Evolutionary conservation across 2,797 vertebrate genomes (phyloP), one percentile per base, ranked within the genome.

Genomic region (Cottoperca gobio): DNA sequence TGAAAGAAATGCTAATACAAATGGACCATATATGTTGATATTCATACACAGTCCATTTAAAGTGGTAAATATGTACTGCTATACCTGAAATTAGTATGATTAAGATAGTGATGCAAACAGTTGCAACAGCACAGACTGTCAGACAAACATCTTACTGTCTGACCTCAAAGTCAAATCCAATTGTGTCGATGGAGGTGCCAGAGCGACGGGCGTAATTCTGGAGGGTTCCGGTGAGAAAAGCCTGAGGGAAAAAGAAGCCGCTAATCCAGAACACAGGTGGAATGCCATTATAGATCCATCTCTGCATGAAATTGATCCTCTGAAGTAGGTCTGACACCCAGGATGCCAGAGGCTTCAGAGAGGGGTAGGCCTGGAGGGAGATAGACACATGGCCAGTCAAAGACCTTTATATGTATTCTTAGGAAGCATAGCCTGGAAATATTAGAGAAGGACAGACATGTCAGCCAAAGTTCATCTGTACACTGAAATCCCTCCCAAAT

Each of bases 211-310:
- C 96, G 0, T 95, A 97, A 89, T 98, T 97, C 92, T 98, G 97
- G 39, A 99, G 93, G 0, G 96, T 97, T 57, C 96, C 97, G 0
- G 97, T 97, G 79, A 99, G 95, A 82, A 99, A 98, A 19, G 96
- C 96, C 87, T 98, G 97, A 0, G 97, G 97, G 87, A 97, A 98
- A 92, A 98, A 98, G 86, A 99, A 96, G 2, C 96, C 95, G 0
- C 96, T 97, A 86, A 98, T 97, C 97, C 97, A 98, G 93, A 97
- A 97, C 40, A 96, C 95, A 0, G 95, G 69, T 1, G 97, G 97
- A 82, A 96, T 95, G 31, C 97, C 96, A 0, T 85, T 37, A 23
- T 58, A 58, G 89, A 97, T 96, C 97, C 98, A 98, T 31, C 48
- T 81, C 67, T 95, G 85, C 61, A 97, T 57, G 86, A 97, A 97